Evolutionary conservation across 2,113 vertebrate species (phyloP), one percentile per base, ranked within the genome.

Genomic region (Brachypteracias leptosomus): DNA sequence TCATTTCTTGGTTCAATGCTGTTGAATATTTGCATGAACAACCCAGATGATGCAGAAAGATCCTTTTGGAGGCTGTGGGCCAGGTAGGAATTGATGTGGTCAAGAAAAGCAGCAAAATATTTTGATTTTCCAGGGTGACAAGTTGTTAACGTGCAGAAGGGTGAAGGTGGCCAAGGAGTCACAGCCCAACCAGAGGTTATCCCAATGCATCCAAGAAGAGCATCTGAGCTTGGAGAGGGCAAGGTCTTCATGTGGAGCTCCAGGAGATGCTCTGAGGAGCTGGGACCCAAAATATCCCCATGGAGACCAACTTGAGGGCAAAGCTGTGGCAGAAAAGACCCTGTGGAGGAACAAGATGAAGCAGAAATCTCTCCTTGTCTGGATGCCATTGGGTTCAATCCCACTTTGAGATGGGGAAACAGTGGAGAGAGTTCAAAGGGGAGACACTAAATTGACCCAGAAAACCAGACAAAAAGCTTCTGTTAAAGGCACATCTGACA

Each of bases 71-170:
- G 44, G 52, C 70, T 47, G 29, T 7, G 15, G 47, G 13, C 7
- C 35, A 29, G 21, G 6, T 8, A 10, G 66, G 31, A 36, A 40
- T 83, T 26, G 13, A 38, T 59, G 59, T 0, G 7, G 46, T 19
- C 40, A 58, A 22, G 5, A 49, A 47, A 77, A 35, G 5, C 35
- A 67, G 35, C 7, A 65, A 25, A 3, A 67, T 3, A 2, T 63
- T 46, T 63, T 78, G 66, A 57, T 47, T 61, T 83, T 89, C 63
- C 38, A 46, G 20, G 0, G 0, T 68, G 68, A 46, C 28, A 26
- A 36, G 65, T 10, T 4, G 0, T 16, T 54, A 31, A 25, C 13
- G 17, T 46, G 16, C 6, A 29, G 46, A 11, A 59, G 17, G 3
- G 1, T 51, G 79, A 58, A 49, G 42, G 36, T 2, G 49, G 44